Evolutionary conservation across 2,113 vertebrate species (phyloP).

Genomic region (Gobiocypris rarus): DNA sequence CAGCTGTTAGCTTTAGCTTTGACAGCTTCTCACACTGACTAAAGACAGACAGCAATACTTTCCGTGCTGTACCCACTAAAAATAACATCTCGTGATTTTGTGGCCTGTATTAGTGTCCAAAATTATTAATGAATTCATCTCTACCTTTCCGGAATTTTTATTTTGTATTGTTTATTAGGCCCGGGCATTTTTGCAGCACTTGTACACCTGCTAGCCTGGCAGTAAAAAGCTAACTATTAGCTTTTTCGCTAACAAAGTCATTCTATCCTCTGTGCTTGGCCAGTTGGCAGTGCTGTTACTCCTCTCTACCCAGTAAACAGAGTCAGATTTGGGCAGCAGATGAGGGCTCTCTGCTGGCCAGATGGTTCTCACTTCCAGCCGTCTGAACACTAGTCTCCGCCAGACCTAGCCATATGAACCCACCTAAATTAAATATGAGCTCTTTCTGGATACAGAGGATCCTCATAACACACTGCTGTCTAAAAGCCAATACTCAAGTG

Average conservation of each 20-base stretch:
- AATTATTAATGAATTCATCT: neutral
- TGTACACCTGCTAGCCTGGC: constrained; percentile 34
- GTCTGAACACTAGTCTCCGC: constrained; percentile 37
- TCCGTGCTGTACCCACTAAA: neutral
- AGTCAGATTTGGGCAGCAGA: constrained; percentile 45
- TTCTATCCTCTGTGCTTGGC: constrained; percentile 14
- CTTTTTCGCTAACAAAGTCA: constrained; percentile 37
- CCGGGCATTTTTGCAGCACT: neutral
- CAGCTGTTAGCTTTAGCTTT: constrained; percentile 58
- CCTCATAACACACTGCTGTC: neutral
- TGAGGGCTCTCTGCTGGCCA: constrained; percentile 49
- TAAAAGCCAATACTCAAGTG: neutral
- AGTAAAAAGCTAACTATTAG: constrained; percentile 33
- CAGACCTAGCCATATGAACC: constrained; percentile 45
- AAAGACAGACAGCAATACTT: constrained; percentile 17
- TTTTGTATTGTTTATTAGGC: no score
- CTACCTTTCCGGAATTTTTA: neutral
- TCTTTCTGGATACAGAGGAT: constrained; percentile 29
- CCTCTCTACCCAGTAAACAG: constrained; percentile 44
- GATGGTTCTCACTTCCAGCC: constrained; percentile 45
- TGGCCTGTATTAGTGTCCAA: neutral
- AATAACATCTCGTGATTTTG: neutral
- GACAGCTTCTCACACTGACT: constrained; percentile 30
- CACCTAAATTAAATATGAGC: constrained; percentile 49
- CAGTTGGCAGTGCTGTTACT: constrained; percentile 13